phyloP scores from a whole-genome alignment of 1,140 invertebrate genomes.

The Microplitis mediator region DNA sequence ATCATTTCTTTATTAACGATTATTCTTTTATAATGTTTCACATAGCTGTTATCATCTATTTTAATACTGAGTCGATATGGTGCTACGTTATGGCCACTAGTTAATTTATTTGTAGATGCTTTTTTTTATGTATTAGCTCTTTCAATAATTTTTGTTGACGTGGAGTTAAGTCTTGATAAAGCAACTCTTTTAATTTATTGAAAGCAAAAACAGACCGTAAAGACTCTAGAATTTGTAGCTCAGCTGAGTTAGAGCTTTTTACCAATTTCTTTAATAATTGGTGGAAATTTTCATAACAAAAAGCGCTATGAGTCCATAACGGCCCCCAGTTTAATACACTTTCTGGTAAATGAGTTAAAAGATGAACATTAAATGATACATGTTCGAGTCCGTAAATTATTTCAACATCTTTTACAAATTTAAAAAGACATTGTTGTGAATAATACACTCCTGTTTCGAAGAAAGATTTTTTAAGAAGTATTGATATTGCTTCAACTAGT shows the following conservation, averaged over 20 bases:
- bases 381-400: conserved; percentile 31
- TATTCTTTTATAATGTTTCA: not conserved
- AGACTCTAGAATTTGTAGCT: conserved; percentile 18
- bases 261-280: conserved; percentile 23
- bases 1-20: conserved; percentile 14
- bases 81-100: no score
- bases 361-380: conserved; percentile 40
- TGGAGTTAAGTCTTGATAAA: not conserved
- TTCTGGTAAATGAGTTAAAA: conserved; percentile 31
- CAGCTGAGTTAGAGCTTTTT: conserved; percentile 21
- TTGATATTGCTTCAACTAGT: conserved; percentile 34
- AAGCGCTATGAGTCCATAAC: conserved; percentile 31
- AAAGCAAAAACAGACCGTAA: conserved; percentile 10
- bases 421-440: conserved; percentile 27
- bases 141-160: not conserved
- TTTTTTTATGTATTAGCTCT: not conserved
- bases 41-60: no score
- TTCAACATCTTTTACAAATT: conserved; percentile 36
- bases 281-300: conserved; percentile 31
- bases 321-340: conserved; percentile 35
- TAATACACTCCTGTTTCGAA: conserved; percentile 29
- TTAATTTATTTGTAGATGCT: no score
- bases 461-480: conserved; percentile 31
- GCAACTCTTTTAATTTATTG: conserved; percentile 6
- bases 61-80: no score